Evolutionary conservation across 2,113 vertebrate genomes (phyloP), one percentile per base, ranked within the genome.

Genomic region (Anolis sagrei): DNA sequence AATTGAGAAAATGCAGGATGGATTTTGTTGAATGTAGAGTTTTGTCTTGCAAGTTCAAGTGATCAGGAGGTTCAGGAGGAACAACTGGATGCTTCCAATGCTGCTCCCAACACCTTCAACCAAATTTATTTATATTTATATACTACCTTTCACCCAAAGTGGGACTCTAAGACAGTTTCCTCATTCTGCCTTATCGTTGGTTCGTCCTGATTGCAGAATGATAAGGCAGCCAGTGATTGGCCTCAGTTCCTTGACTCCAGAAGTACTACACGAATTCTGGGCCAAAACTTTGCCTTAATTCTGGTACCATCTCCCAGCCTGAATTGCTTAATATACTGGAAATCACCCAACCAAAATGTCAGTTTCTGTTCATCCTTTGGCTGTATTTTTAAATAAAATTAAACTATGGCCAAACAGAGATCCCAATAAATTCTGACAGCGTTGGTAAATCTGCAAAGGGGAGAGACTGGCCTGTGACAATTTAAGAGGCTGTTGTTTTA

Each of bases 401-500:
- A 92, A 84, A 75, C 61, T 88, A 86, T 85, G 89, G 90, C 88
- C 9, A 91, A 77, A 79, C 4, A 68, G 61, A 54, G 78, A 39
- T 78, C 81, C 23, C 86, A 61, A 81, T 87, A 72, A 64, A 61
- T 75, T 62, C 89, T 93, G 89, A 83, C 82, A 66, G 61, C n/a
- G 81, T 86, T 79, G 64, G 29, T 75, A 79, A 87, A 82, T 89
- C 68, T 44, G 81, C 82, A 78, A 86, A 84, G 44, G 83, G 64
- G 25, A 89, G 88, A 3, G 49, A 85, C 86, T 87, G 32, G 85
- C 80, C 82, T 78, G 54, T 54, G 88, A 5, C 58, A 69, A 92
- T 91, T 92, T 93, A 61, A 39, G 49, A 90, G 82, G 80, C 39
- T 75, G 44, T 49, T 75, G 78, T 44, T 81, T 86, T 81, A 80